phyloP scores from a whole-genome alignment of 2,797 vertebrate genomes.

The Notolepis coatsorum region DNA sequence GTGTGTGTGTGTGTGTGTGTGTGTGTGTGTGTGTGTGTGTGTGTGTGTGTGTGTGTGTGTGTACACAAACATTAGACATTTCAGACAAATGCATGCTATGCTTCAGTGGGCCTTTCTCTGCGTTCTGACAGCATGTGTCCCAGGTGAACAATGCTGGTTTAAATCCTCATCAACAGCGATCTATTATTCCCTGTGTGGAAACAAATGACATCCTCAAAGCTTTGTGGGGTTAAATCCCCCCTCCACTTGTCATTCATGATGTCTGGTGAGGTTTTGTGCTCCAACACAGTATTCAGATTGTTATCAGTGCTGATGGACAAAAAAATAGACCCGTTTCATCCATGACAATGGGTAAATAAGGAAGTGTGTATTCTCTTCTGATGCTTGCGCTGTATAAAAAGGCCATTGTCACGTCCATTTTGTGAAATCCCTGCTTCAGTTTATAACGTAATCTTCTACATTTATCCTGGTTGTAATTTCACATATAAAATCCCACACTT shows the following conservation, averaged over 20 bases:
- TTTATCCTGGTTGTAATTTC: slow-evolving; percentile 43
- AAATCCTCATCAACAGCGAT: slow-evolving; percentile 41
- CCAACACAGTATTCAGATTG: slow-evolving; percentile 42
- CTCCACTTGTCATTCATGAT: slow-evolving; percentile 52
- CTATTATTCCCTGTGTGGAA: slow-evolving; percentile 19
- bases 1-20: slow-evolving; percentile 64
- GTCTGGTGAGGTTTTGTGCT: slow-evolving; percentile 48
- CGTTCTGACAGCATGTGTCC: slow-evolving; percentile 46
- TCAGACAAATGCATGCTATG: slow-evolving; percentile 50
- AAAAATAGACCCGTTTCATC: slow-evolving; percentile 51
- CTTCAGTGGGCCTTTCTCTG: slow-evolving; percentile 43
- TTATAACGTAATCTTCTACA: slow-evolving; percentile 49
- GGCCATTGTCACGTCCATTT: slow-evolving; percentile 45
- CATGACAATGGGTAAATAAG: slow-evolving; percentile 43
- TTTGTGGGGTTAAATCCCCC: slow-evolving; percentile 47
- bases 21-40: slow-evolving; percentile 67
- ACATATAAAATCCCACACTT: slow-evolving; percentile 39
- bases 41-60: slow-evolving; percentile 64
- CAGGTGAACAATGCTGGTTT: slow-evolving; percentile 43
- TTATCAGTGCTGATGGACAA: slow-evolving; percentile 57
- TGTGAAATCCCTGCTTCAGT: slow-evolving; percentile 28
- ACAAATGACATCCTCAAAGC: not conserved
- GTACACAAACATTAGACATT: slow-evolving; percentile 64
- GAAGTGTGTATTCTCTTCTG: slow-evolving; percentile 39
- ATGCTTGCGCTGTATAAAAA: slow-evolving; percentile 34